These are phyloP conservation scores for Quadroppia sp. DNA, from an alignment of 2,888 invertebrate genomes.

Conservation along the genomic window DNA sequence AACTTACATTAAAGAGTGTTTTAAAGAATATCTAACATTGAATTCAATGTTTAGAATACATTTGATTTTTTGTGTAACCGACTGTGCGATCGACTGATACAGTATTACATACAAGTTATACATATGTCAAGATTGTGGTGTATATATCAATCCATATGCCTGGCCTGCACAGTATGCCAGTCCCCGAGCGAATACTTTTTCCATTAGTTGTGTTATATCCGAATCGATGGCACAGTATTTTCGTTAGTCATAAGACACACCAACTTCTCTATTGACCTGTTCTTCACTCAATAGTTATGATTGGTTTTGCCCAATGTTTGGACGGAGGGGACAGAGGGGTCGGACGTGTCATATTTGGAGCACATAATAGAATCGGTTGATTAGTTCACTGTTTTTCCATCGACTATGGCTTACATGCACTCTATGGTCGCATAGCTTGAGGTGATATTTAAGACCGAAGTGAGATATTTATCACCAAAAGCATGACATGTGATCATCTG, in stretches of 20 bases:
- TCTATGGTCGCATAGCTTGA: neutral
- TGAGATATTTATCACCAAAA: neutral
- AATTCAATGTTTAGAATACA: neutral
- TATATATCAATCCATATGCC: neutral
- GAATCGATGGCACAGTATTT: neutral
- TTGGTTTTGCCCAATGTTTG: neutral
- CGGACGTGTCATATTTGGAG: neutral
- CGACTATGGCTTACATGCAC: neutral
- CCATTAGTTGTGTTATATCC: slow-evolving; percentile 5
- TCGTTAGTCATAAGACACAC: neutral
- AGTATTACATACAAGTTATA: neutral
- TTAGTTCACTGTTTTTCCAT: neutral
- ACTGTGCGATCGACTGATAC: no score
- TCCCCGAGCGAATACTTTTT: slow-evolving; percentile 25
- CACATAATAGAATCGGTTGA: neutral
- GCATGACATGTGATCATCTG: neutral
- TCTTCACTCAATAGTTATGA: neutral
- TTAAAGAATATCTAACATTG: no score
- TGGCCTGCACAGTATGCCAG: neutral
- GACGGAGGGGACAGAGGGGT: neutral
- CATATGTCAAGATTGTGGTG: neutral
- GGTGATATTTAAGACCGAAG: neutral
- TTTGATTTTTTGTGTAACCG: neutral
- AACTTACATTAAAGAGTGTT: no score
- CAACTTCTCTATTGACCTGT: slow-evolving; percentile 14